Conservation (phyloP, 2,888 invertebrate genomes). For the Phymatocera aterrima region DNA sequence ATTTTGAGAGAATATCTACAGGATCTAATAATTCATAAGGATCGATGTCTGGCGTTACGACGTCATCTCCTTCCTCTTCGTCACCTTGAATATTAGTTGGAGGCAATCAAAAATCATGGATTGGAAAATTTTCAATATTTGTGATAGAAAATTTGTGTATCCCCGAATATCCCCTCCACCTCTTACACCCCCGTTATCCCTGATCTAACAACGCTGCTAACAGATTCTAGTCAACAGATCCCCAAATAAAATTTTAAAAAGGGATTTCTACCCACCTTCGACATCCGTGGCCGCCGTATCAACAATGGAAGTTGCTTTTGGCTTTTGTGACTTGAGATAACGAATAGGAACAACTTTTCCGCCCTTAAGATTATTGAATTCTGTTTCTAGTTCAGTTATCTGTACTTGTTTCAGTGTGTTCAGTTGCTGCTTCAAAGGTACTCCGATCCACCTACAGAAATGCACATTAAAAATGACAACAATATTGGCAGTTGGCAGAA, state of each 20-base stretch:
- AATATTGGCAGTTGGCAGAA: too few species aligned
- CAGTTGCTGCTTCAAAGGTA: conserved; percentile 90
- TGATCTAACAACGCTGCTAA: too few species aligned
- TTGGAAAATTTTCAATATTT: neutral
- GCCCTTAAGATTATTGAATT: conserved; percentile 86
- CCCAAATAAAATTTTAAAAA: neutral
- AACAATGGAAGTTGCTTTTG: conserved; percentile 79
- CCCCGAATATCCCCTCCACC: too few species aligned
- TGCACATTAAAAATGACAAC: neutral
- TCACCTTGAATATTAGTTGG: conserved; percentile 66
- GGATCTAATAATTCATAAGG: conserved; percentile 94
- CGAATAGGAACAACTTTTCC: conserved; percentile 84
- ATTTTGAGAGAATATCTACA: conserved; percentile 93
- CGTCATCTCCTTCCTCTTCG: conserved; percentile 80
- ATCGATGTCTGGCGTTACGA: conserved; percentile 82
- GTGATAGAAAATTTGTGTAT: neutral
- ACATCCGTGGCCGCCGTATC: conserved; percentile 76
- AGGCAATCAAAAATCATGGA: neutral
- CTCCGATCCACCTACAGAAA: conserved; percentile 86
- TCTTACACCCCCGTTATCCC: too few species aligned
- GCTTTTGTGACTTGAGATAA: conserved; percentile 89
- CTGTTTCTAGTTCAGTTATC: conserved; percentile 90
- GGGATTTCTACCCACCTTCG: conserved; percentile 64
- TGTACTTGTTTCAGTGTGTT: conserved; percentile 92
- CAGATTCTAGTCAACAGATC: neutral